Evolutionary conservation across 2,888 invertebrate genomes (phyloP), one percentile per base, ranked within the genome.

Genomic region (Sceliomorpha sp.): DNA sequence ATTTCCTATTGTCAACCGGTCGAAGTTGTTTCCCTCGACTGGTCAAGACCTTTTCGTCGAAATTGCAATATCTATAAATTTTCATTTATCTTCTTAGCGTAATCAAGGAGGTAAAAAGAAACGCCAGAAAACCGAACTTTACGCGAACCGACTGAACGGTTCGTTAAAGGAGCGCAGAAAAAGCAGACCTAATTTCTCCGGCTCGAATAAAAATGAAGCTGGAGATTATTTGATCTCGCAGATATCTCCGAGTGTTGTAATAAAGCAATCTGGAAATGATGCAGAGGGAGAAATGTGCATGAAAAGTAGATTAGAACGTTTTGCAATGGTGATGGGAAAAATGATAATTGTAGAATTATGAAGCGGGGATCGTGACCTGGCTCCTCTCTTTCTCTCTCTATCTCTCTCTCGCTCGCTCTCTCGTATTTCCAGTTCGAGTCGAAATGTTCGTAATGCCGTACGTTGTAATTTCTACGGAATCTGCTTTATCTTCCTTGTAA

Each of bases 401-500:
- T 24, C 7, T 24, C 24, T 7, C 24, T 7, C 4, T 7, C 24
- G 24, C 24, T 24, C 7, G 24, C 4, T 24, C 3, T 24, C 24
- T 24, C n/a, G 20, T 20, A 20, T 20, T 20, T 20, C 20, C 20
- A 20, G 20, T 5, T 4, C 45, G 53, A 62, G 56, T 58, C 62
- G 58, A 53, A 63, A 69, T 48, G 59, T 63, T 48, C 53, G 50
- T 63, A 63, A 69, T 60, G 32, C 36, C 5, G 62, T 40, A 69
- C 70, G 60, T 45, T 64, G 70, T 70, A 70, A 70, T 70, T 70
- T 70, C 59, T 64, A 55, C 39, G 64, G 70, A 64, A 70, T 70
- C 70, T 50, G 29, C 48, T 63, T 59, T 64, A 70, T 70, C 70
- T 64, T 45, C 44, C 60, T 40, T 56, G 64, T 70, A 64, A 70